Base-by-base conservation (phyloP, 2,888 invertebrate species). In the Lamellibrachia satsuma region DNA sequence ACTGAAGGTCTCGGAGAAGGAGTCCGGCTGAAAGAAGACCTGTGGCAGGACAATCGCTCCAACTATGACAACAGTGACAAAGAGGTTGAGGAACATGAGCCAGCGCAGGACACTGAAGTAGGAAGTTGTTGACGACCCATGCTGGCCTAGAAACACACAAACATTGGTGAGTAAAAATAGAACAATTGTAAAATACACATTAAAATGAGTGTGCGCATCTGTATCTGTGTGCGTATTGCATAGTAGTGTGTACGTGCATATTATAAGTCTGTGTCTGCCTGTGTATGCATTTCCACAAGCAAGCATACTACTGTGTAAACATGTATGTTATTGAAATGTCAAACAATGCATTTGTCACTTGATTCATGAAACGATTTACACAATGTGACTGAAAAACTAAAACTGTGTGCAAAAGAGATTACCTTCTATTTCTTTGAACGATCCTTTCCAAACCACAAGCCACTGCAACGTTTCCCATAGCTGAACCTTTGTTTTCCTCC, bases 31-130 rank as follows among this genome's bases (percentile, higher is more conserved):
- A 52, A 93, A 52, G 60, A 92, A 15, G 3, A 52, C 92, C 90
- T 95, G 95, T 22, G 98, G 98, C 94, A 98, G 94, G 3, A 98
- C 97, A 91, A 98, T 97, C 90, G 98, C 98, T 95, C 98, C 97
- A 93, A 97, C 96, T 2, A 22, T 75, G 75, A 75, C 22, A n/a
- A 75, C 22, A 15, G 75, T 15, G n/a, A 75, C 75, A 75, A 75
- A 75, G 60, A 98, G 95, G 96, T 98, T 98, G 92, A 98, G 97
- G 95, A 98, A 97, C 95, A 98, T 97, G 2, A 98, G 97, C 98
- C 98, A 98, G 95, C 98, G 97, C 60, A 98, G 97, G 95, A 98
- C 98, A 6, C 98, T 97, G 96, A 98, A 98, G 96, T 98, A 98
- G 0, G 97, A 96, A 93, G 96, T 95, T 52, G 96, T 98, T 7